Conservation (phyloP, 2,797 vertebrate genomes). For the Holocentrus rufus region DNA sequence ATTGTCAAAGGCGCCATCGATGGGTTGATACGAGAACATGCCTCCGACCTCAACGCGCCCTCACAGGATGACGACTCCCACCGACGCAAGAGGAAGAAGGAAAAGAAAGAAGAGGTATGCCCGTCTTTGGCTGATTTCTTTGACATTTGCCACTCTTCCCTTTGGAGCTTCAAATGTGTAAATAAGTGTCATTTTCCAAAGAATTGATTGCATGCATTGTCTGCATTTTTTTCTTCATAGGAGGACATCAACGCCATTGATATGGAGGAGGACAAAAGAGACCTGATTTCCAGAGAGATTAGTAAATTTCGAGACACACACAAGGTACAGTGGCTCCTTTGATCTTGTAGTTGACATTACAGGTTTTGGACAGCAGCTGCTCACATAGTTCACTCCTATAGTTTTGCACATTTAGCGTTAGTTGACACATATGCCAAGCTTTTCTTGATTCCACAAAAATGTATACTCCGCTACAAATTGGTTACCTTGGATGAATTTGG, state of each 20-base stretch:
- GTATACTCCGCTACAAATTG: slow-evolving; percentile 48
- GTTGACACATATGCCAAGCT: slow-evolving; percentile 52
- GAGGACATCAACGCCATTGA: slow-evolving; percentile 99
- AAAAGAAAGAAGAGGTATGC: slow-evolving; percentile 97
- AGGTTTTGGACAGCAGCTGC: slow-evolving; percentile 82
- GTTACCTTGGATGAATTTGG: slow-evolving; percentile 45
- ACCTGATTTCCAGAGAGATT: slow-evolving; percentile 99
- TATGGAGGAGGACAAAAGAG: slow-evolving; percentile 99
- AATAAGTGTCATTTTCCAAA: not conserved
- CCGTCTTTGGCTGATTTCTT: not conserved
- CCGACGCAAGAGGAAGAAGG: slow-evolving; percentile 96
- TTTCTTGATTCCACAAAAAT: slow-evolving; percentile 59
- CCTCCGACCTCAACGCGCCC: slow-evolving; percentile 95
- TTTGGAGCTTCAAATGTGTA: not conserved
- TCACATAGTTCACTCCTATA: slow-evolving; percentile 76
- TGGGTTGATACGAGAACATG: slow-evolving; percentile 95
- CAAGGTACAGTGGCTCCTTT: slow-evolving; percentile 93
- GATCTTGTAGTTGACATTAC: slow-evolving; percentile 72
- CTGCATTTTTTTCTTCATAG: slow-evolving; percentile 73
- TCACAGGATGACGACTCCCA: slow-evolving; percentile 95
- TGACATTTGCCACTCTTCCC: not conserved
- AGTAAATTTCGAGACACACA: slow-evolving; percentile 99
- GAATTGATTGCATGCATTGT: not conserved
- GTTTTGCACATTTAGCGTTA: slow-evolving; percentile 62
- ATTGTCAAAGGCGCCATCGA: slow-evolving; percentile 96